Evolutionary conservation across 2,797 vertebrate species (phyloP).

Genomic region (Euphonia xanthogaster): DNA sequence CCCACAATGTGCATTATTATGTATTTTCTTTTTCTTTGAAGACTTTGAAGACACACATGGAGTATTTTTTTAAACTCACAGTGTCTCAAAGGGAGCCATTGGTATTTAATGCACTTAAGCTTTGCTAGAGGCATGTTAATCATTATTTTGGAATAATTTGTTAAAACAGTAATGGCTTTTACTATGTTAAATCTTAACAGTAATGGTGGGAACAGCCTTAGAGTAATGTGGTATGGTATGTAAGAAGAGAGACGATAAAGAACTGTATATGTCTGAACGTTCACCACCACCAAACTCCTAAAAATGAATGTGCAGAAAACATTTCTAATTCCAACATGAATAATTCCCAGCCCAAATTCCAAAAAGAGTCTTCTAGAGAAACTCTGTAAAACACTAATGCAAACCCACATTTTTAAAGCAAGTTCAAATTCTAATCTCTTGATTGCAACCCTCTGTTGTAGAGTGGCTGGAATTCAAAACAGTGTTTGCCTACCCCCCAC

Average conservation of each 20-base stretch:
- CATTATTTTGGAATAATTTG: constrained; percentile 10
- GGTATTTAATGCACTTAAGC: background rate
- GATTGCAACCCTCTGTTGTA: background rate
- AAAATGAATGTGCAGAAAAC: background rate
- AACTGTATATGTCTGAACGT: background rate
- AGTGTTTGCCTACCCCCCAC: background rate
- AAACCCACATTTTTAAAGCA: background rate
- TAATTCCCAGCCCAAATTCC: background rate
- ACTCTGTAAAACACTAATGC: background rate
- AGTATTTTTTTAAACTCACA: background rate
- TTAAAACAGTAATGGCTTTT: constrained; percentile 8
- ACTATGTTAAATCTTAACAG: constrained; percentile 45
- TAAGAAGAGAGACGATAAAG: background rate
- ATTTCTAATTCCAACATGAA: background rate
- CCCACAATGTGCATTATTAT: background rate
- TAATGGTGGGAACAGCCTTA: background rate
- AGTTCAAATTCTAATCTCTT: background rate
- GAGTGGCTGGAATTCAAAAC: background rate
- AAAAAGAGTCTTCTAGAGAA: background rate
- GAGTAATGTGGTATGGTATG: background rate
- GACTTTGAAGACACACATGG: background rate
- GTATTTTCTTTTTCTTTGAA: background rate
- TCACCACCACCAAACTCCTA: background rate
- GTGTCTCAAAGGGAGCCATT: background rate
- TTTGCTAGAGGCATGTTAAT: constrained; percentile 28